These are phyloP conservation scores for Pipistrellus kuhlii DNA, from an alignment of 2,797 vertebrate genomes.

Conservation along the genomic window DNA sequence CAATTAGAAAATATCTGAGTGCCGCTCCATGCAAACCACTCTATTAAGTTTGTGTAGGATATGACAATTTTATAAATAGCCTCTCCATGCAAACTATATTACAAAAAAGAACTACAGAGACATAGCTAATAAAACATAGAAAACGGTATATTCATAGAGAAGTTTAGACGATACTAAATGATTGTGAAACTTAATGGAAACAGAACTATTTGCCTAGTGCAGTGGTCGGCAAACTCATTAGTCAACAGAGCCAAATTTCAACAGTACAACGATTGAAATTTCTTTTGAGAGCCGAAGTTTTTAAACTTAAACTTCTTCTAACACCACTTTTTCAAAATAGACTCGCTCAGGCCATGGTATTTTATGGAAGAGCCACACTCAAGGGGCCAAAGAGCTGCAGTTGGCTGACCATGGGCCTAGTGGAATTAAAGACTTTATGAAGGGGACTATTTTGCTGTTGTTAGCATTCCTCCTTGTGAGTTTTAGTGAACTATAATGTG, in stretches of 20 bases:
- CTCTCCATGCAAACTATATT: not conserved
- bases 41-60: not conserved
- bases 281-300: no score
- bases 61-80: not conserved
- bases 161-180: not conserved
- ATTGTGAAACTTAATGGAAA: not conserved
- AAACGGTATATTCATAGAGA: not conserved
- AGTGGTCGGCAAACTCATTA: no score
- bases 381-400: no score
- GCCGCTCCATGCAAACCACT: not conserved
- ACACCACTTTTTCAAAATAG: no score
- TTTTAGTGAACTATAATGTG: not conserved
- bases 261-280: no score
- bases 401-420: not conserved
- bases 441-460: not conserved
- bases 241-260: no score
- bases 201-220: not conserved
- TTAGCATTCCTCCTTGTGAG: not conserved
- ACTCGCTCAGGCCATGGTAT: no score
- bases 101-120: not conserved
- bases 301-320: no score
- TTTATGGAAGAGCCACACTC: no score
- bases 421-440: not conserved
- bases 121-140: constrained; percentile 8
- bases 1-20: constrained; percentile 4